Percentiles rank a stretch among this genome's conserved stretches.
Evolutionary conservation across 2,113 vertebrate species (phyloP).

Genomic region (Oncorhynchus mykiss): DNA sequence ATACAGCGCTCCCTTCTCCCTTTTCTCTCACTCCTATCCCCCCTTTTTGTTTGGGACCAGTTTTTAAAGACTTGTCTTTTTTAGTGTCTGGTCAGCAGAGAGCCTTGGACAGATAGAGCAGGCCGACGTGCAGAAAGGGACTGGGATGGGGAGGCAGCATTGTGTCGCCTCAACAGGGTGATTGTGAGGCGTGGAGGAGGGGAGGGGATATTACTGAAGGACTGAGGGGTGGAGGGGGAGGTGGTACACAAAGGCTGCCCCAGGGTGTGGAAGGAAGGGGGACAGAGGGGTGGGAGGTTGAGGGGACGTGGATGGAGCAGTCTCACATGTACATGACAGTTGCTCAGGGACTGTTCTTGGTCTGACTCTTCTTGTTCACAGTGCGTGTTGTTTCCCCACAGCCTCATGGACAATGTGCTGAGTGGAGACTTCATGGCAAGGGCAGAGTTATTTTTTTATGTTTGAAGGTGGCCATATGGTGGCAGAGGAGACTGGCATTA

Average conservation of each 20-base stretch:
- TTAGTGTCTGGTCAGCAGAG: constrained; percentile 66
- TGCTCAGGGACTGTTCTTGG: constrained; percentile 54
- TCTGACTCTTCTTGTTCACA: constrained; percentile 41
- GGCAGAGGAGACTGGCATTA: constrained; percentile 36
- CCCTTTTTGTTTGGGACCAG: constrained; percentile 46
- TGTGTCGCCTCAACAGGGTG: constrained; percentile 68
- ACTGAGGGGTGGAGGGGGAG: constrained; percentile 50
- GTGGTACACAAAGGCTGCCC: constrained; percentile 69
- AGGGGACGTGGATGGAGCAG: constrained; percentile 52
- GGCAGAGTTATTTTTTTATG: constrained; percentile 1
- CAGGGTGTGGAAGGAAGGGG: constrained; percentile 59
- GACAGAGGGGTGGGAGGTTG: constrained; percentile 26
- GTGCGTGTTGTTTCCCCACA: constrained; percentile 47
- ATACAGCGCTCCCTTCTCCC: background rate
- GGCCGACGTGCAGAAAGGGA: constrained; percentile 57
- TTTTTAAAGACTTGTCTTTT: constrained; percentile 75
- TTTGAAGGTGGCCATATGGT: constrained; percentile 44
- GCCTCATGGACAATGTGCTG: constrained; percentile 22
- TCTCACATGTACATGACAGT: constrained; percentile 53
- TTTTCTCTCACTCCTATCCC: background rate
- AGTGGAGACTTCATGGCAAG: constrained; percentile 29
- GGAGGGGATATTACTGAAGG: constrained; percentile 55
- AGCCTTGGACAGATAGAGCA: constrained; percentile 68
- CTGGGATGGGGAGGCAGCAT: constrained; percentile 57
- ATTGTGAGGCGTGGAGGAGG: constrained; percentile 67